A percentile compares a stretch with the other conserved stretches of the same genome.
Evolutionary conservation across 2,888 invertebrate genomes (phyloP).

Genomic region (Drosophila paranaensis): DNA sequence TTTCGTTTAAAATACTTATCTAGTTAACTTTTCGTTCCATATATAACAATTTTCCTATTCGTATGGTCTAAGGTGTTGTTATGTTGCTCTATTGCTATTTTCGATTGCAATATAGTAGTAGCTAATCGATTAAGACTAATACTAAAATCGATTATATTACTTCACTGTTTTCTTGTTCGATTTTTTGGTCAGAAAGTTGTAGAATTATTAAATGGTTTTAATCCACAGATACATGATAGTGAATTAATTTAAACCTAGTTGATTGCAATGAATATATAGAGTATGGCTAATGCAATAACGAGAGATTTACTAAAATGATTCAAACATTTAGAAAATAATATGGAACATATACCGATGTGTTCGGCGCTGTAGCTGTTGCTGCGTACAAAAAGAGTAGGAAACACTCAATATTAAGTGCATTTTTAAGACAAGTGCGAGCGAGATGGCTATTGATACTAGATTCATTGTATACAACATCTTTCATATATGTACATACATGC

Average conservation of each 20-base stretch:
- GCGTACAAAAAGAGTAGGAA: conserved; percentile 63
- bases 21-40: too few species aligned
- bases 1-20: too few species aligned
- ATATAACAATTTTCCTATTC: background rate
- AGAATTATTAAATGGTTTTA: conserved; percentile 42
- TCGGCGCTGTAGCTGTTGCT: conserved; percentile 62
- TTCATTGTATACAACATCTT: conserved; percentile 64
- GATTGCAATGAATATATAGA: conserved; percentile 17
- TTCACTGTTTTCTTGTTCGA: conserved; percentile 53
- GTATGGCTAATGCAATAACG: conserved; percentile 8
- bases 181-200: conserved; percentile 62
- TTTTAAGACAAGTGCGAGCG: conserved; percentile 69
- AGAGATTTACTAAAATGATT: conserved; percentile 12
- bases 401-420: conserved; percentile 52
- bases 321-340: conserved; percentile 12
- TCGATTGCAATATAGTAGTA: conserved; percentile 10
- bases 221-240: conserved; percentile 39
- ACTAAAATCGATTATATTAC: conserved; percentile 35
- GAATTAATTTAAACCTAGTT: conserved; percentile 16
- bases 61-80: background rate
- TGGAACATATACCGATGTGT: conserved; percentile 31
- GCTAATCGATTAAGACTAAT: conserved; percentile 11
- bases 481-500: conserved; percentile 41
- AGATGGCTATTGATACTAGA: conserved; percentile 66
- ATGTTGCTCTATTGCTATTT: background rate